These are phyloP conservation scores for Rhagoletis pomonella DNA, from an alignment of 1,140 invertebrate genomes.

Conservation along the genomic window DNA sequence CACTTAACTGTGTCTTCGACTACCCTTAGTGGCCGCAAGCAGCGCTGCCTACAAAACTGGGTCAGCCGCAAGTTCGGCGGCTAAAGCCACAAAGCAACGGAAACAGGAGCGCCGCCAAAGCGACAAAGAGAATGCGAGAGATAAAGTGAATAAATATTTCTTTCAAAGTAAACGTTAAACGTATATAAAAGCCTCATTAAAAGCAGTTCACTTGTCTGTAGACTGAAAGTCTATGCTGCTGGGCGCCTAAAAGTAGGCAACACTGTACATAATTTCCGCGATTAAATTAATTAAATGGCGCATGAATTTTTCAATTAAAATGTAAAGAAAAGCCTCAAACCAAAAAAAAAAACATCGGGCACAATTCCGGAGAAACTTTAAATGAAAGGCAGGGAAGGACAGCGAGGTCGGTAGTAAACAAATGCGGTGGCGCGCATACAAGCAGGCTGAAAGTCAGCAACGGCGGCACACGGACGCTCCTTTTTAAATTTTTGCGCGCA, in stretches of 20 bases:
- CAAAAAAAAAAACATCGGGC: no score
- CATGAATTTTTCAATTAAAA: slow-evolving; percentile 39
- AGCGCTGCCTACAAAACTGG: slow-evolving; percentile 6
- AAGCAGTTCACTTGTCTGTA: not conserved
- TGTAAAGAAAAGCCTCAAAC: not conserved
- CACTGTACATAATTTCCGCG: not conserved
- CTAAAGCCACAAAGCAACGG: slow-evolving; percentile 11
- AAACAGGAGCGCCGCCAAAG: not conserved
- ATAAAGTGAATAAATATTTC: slow-evolving; percentile 52
- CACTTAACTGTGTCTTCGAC: slow-evolving; percentile 6
- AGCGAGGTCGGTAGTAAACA: not conserved
- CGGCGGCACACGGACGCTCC: not conserved
- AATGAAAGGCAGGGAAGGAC: not conserved
- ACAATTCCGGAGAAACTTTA: not conserved
- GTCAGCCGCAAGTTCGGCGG: slow-evolving; percentile 25
- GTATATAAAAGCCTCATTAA: slow-evolving; percentile 36
- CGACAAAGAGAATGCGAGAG: not conserved
- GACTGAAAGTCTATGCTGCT: not conserved
- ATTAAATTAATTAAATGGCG: slow-evolving; percentile 36
- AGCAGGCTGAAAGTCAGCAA: not conserved
- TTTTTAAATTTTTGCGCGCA: not conserved
- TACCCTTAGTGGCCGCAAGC: not conserved
- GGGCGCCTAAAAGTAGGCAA: slow-evolving; percentile 34
- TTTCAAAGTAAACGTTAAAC: slow-evolving; percentile 8
- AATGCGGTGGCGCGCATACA: no score